Percentiles rank a stretch among this genome's conserved stretches.
Conservation (phyloP, 2,797 vertebrate species). For the Gobio occitaniae region DNA sequence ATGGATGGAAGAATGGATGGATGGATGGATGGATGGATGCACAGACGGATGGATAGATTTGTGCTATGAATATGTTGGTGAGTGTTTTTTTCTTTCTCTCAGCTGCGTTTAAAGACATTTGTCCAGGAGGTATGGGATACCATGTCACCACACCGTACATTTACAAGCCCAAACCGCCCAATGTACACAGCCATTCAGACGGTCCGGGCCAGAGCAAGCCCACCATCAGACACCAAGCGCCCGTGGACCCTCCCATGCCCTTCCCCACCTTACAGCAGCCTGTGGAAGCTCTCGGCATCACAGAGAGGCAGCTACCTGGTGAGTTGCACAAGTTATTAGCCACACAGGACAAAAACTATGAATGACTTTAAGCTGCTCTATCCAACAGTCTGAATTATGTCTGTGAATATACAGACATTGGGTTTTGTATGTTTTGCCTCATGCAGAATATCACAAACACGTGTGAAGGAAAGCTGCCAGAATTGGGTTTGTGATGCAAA, state of each 20-base stretch:
- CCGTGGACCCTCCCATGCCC: slow-evolving; percentile 83
- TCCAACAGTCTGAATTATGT: not conserved
- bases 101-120: slow-evolving; percentile 99
- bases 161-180: slow-evolving; percentile 73
- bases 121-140: slow-evolving; percentile 99
- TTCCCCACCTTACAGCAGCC: slow-evolving; percentile 89
- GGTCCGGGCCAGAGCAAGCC: slow-evolving; percentile 61
- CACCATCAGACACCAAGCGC: slow-evolving; percentile 75
- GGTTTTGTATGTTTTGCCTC: not conserved
- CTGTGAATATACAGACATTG: slow-evolving; percentile 5
- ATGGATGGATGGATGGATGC: no score
- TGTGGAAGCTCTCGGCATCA: slow-evolving; percentile 88
- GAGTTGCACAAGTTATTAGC: slow-evolving; percentile 82
- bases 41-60: not conserved
- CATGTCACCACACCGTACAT: slow-evolving; percentile 85
- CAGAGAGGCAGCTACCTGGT: slow-evolving; percentile 81
- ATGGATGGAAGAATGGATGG: not conserved
- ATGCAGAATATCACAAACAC: slow-evolving; percentile 7
- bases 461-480: not conserved
- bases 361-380: not conserved
- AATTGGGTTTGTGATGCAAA: not conserved
- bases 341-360: slow-evolving; percentile 1
- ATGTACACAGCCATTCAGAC: slow-evolving; percentile 77
- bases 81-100: slow-evolving; percentile 24
- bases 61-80: not conserved